These are phyloP conservation scores for Linnaemya vulpina DNA, from an alignment of 2,888 invertebrate species.

Conservation along the genomic window DNA sequence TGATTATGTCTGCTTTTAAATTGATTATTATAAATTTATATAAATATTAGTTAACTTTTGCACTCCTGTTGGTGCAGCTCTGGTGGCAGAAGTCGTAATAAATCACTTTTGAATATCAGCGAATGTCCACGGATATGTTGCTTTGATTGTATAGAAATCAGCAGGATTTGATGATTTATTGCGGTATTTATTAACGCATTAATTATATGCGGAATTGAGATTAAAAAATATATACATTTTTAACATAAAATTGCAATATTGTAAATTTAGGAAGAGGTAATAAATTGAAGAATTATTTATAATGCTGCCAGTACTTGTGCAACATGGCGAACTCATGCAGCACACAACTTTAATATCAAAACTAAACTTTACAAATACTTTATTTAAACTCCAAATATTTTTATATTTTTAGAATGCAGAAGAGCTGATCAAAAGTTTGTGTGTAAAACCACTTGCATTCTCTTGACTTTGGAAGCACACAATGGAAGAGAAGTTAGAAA, in stretches of 20 bases:
- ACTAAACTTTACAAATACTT: not conserved
- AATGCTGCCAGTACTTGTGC: too few species aligned
- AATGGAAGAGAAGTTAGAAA: conserved; percentile 2
- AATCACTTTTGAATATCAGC: conserved; percentile 28
- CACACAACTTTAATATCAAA: not conserved
- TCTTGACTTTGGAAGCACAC: conserved; percentile 10
- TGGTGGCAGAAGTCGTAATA: conserved; percentile 22
- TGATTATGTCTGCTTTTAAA: too few species aligned
- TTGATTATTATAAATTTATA: not conserved
- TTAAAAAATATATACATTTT: not conserved
- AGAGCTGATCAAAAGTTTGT: not conserved
- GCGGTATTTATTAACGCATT: not conserved
- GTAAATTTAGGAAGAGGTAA: not conserved
- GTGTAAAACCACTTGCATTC: not conserved
- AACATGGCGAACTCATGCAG: not conserved
- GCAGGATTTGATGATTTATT: conserved; percentile 42
- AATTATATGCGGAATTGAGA: not conserved
- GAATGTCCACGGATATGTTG: conserved; percentile 30
- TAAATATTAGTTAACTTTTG: not conserved
- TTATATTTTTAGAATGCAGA: not conserved
- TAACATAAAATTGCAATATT: not conserved
- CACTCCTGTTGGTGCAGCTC: not conserved
- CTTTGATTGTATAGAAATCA: conserved; percentile 45
- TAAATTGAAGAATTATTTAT: too few species aligned
- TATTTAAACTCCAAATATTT: not conserved